These are phyloP conservation scores for Struthidea cinerea DNA, from an alignment of 2,113 vertebrate species.

Conservation along the genomic window DNA sequence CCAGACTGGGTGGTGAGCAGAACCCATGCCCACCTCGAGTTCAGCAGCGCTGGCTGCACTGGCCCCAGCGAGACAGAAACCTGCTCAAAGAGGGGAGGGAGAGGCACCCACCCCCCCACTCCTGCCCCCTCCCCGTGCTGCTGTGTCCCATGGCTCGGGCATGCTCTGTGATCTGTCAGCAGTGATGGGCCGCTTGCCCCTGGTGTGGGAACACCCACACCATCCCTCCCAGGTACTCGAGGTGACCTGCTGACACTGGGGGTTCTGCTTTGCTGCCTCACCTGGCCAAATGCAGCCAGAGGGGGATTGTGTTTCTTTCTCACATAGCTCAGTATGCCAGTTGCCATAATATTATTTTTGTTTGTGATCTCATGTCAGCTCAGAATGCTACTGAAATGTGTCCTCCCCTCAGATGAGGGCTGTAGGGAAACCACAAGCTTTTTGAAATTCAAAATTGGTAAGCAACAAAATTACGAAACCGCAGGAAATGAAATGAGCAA, in stretches of 20 bases:
- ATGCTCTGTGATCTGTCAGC: neutral
- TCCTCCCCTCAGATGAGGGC: conserved; percentile 11
- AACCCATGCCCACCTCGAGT: fast-evolving
- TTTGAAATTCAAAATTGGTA: conserved; percentile 28
- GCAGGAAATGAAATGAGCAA: conserved; percentile 49
- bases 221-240: fast-evolving
- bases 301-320: neutral
- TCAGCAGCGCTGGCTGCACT: neutral
- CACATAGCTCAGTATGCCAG: neutral
- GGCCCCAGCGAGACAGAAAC: neutral
- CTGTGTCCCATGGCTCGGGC: fast-evolving
- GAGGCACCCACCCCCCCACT: neutral
- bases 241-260: neutral
- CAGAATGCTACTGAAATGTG: conserved; percentile 40
- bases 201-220: neutral
- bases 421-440: conserved; percentile 56
- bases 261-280: neutral
- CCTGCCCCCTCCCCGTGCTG: no score
- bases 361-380: conserved; percentile 9
- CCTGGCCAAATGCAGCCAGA: neutral
- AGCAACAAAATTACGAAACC: conserved; percentile 49
- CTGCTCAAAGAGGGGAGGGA: neutral
- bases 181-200: neutral
- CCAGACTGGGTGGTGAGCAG: fast-evolving
- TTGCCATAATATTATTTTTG: neutral